phyloP scores from a whole-genome alignment of 2,888 invertebrate genomes.

The Drosophila nigritarsus region DNA sequence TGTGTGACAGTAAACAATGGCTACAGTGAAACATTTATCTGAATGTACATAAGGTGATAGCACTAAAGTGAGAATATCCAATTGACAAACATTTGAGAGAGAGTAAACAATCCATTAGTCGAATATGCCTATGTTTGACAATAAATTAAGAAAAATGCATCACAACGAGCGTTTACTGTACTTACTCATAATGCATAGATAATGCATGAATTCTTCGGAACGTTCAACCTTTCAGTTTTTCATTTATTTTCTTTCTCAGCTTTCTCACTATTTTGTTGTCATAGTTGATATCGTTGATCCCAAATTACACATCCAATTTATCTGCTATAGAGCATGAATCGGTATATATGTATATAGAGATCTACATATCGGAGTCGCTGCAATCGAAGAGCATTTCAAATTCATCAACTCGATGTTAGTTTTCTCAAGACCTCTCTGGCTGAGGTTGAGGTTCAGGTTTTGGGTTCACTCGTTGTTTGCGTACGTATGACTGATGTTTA shows the following conservation, averaged over 20 bases:
- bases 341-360: not conserved
- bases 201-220: too few relatives aligned
- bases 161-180: constrained; percentile 10
- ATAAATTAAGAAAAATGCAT: not conserved
- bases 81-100: not conserved
- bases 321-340: not conserved
- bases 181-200: not conserved
- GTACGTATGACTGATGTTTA: not conserved
- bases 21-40: not conserved
- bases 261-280: not conserved
- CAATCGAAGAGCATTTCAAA: constrained; percentile 9
- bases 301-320: not conserved
- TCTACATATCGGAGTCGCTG: too few relatives aligned
- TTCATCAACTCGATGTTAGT: not conserved
- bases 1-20: constrained; percentile 8
- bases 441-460: constrained; percentile 1
- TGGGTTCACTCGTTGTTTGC: constrained; percentile 25
- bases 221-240: not conserved
- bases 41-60: not conserved
- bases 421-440: constrained; percentile 8
- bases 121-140: not conserved
- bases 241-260: constrained; percentile 16
- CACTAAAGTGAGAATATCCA: not conserved
- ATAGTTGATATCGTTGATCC: too few relatives aligned
- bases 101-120: not conserved